A percentile compares a stretch with the other conserved stretches of the same genome.
Evolutionary conservation across 2,113 vertebrate genomes (phyloP).

Genomic region (Mugil cephalus): DNA sequence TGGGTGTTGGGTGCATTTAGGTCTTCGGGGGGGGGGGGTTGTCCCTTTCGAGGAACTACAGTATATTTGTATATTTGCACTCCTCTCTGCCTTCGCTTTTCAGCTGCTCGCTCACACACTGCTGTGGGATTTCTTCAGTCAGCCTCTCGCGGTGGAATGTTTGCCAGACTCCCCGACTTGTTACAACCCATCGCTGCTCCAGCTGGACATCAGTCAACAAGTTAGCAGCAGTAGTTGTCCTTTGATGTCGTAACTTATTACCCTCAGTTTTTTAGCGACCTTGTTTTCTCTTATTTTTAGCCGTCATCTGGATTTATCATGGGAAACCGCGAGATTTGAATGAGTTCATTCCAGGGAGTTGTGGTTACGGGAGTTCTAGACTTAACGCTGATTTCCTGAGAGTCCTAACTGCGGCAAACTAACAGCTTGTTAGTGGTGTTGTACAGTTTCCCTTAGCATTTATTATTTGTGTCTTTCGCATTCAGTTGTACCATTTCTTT

Average conservation of each 20-base stretch:
- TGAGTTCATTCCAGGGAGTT: not conserved
- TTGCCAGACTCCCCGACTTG: not conserved
- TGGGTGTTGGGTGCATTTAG: too few relatives aligned
- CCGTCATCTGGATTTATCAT: slow-evolving; percentile 11
- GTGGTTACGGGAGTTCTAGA: not conserved
- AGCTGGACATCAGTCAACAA: not conserved
- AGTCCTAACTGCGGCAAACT: slow-evolving; percentile 4
- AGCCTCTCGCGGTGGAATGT: slow-evolving; percentile 4
- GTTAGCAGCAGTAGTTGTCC: not conserved
- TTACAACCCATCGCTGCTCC: not conserved
- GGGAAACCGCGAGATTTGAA: not conserved
- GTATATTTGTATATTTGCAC: too few relatives aligned
- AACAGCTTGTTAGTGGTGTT: not conserved
- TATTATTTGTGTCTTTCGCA: too few relatives aligned
- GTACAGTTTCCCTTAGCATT: not conserved
- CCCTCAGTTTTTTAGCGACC: too few relatives aligned
- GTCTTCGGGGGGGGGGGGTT: too few relatives aligned
- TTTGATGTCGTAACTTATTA: too few relatives aligned
- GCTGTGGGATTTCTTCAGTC: not conserved
- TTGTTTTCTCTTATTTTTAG: not conserved
- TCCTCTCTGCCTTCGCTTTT: too few relatives aligned
- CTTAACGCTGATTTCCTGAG: not conserved
- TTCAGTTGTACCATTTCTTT: too few relatives aligned
- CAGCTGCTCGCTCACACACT: too few relatives aligned
- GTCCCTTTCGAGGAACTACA: too few relatives aligned